A percentile compares a stretch with the other conserved stretches of the same genome.
These are phyloP conservation scores for Petrolisthes cinctipes DNA, from an alignment of 2,888 invertebrate genomes.

Conservation along the genomic window DNA sequence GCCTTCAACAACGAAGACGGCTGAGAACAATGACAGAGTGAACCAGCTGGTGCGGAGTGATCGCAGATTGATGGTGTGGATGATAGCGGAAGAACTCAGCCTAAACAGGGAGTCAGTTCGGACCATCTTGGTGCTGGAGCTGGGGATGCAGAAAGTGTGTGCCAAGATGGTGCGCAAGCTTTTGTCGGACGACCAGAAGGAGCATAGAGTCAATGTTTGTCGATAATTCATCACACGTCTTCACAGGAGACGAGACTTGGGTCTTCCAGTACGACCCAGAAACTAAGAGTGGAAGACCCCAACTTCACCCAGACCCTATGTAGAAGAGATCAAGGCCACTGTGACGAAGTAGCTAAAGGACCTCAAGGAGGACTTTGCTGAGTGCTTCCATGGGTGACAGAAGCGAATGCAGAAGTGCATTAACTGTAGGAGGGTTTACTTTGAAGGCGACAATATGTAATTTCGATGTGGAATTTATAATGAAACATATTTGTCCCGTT, in stretches of 20 bases:
- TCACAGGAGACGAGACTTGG: background rate
- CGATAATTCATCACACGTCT: background rate
- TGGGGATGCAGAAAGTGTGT: no score
- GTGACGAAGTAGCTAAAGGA: background rate
- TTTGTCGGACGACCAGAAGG: background rate
- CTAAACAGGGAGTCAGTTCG: conserved; percentile 20
- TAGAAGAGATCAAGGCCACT: conserved; percentile 5
- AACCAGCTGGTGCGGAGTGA: conserved; percentile 24
- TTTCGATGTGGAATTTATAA: background rate
- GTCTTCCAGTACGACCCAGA: background rate
- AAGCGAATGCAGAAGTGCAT: conserved; percentile 1
- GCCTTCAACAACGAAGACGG: no score
- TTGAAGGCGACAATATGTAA: background rate
- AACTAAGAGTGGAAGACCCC: background rate
- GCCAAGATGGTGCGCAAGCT: background rate
- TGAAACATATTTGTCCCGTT: background rate
- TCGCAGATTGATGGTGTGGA: conserved; percentile 18
- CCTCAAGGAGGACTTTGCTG: conserved; percentile 6
- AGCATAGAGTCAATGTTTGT: background rate
- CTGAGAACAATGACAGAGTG: conserved; percentile 19
- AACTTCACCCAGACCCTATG: background rate
- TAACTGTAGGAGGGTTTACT: background rate
- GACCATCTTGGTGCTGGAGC: conserved; percentile 43
- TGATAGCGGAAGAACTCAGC: conserved; percentile 15
- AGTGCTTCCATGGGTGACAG: background rate